Percentiles rank a stretch among this genome's conserved stretches.
Conservation (phyloP, 2,113 vertebrate species). For the Rhinopomastus cyanomelas region DNA sequence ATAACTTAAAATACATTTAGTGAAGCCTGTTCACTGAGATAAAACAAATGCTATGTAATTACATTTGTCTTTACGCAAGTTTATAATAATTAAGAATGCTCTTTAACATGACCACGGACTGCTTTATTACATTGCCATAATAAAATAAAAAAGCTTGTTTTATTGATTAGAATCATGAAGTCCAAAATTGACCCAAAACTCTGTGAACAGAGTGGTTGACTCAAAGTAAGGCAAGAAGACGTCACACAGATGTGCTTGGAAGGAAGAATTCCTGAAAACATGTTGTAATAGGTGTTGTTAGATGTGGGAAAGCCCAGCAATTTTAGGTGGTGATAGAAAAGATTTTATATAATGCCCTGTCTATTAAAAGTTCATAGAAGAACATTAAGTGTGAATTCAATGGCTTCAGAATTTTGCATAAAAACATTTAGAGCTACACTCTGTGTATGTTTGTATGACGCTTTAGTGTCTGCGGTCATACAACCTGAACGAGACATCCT, state of each 20-base stretch:
- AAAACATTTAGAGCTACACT: background rate
- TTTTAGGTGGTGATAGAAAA: background rate
- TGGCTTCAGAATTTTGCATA: background rate
- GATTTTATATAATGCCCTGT: background rate
- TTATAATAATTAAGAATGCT: background rate
- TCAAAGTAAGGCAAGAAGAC: background rate
- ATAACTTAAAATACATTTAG: background rate
- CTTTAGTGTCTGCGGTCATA: background rate
- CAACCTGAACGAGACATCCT: background rate
- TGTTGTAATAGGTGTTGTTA: background rate
- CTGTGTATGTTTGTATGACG: background rate
- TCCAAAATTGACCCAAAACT: slow-evolving; percentile 21
- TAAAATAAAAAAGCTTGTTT: background rate
- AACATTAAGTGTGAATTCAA: background rate
- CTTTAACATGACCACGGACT: background rate
- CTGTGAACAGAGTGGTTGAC: background rate
- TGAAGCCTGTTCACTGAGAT: background rate
- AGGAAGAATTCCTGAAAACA: background rate
- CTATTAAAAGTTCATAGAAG: background rate
- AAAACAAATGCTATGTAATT: background rate
- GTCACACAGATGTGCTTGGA: background rate
- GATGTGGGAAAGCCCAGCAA: background rate
- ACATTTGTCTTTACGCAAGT: background rate
- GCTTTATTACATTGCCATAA: background rate
- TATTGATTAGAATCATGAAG: slow-evolving; percentile 37